A percentile compares a stretch with the other conserved stretches of the same genome.
phyloP scores from a whole-genome alignment of 2,113 vertebrate genomes.

The Python bivittatus region DNA sequence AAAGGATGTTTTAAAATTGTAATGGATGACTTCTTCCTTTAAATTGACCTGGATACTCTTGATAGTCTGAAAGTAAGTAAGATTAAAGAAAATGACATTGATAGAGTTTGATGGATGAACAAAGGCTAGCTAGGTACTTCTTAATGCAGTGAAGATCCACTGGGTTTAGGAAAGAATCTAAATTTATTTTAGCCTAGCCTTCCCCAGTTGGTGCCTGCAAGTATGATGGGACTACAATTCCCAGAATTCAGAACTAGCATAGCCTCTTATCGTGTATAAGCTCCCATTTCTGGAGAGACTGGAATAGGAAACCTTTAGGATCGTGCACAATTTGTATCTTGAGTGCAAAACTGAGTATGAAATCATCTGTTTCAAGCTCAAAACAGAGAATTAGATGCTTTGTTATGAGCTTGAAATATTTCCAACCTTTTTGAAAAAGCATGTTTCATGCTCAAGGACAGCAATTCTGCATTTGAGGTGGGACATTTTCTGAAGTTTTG shows the following conservation, averaged over 20 bases:
- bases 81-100: slow-evolving; percentile 12
- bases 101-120: neutral
- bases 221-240: neutral
- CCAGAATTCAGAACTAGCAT: neutral
- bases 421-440: neutral
- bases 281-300: neutral
- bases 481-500: neutral
- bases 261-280: neutral
- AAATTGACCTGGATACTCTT: slow-evolving; percentile 82
- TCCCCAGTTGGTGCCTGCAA: neutral
- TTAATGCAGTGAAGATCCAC: rapidly evolving
- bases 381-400: neutral
- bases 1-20: slow-evolving; percentile 87
- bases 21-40: slow-evolving; percentile 81
- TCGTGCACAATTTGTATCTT: neutral
- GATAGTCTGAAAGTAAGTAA: slow-evolving; percentile 75
- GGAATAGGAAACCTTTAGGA: neutral
- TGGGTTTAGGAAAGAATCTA: neutral
- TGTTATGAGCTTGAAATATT: neutral
- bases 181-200: neutral
- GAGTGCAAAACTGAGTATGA: neutral
- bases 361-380: neutral
- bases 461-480: neutral
- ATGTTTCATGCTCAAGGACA: neutral
- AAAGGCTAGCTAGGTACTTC: neutral